A percentile compares a stretch with the other conserved stretches of the same genome.
These are phyloP conservation scores for Patella depressa DNA, from an alignment of 2,888 invertebrate species.

Conservation along the genomic window DNA sequence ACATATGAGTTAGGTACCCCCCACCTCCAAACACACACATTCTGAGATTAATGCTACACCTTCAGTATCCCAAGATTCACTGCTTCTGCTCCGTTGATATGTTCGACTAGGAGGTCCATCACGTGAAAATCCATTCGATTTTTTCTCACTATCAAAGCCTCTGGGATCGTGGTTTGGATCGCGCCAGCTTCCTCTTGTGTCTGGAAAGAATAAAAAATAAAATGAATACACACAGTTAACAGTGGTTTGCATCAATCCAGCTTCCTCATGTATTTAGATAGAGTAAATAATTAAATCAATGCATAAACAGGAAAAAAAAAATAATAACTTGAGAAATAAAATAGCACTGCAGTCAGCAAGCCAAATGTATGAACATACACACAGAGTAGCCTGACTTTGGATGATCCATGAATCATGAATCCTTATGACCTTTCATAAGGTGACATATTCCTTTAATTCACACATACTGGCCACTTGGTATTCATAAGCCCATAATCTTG, in stretches of 20 bases:
- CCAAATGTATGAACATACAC: neutral
- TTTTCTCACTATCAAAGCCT: constrained; percentile 30
- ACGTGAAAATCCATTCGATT: constrained; percentile 21
- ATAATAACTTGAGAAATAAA: neutral
- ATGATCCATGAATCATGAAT: too few relatives aligned
- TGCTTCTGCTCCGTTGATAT: constrained; percentile 52
- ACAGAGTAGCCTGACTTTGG: too few relatives aligned
- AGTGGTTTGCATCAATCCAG: constrained; percentile 27
- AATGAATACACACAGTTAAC: neutral
- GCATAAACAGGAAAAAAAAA: neutral
- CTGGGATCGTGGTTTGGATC: constrained; percentile 22
- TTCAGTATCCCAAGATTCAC: constrained; percentile 62
- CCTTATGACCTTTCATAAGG: too few relatives aligned
- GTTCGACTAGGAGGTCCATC: constrained; percentile 25
- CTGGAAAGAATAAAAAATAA: constrained; percentile 14
- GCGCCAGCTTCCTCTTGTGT: constrained; percentile 27
- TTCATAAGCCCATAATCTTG: too few relatives aligned
- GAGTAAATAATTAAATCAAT: neutral
- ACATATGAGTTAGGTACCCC: too few relatives aligned
- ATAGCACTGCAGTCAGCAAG: neutral
- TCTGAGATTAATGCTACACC: constrained; percentile 29
- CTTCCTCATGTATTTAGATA: constrained; percentile 17
- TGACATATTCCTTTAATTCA: too few relatives aligned
- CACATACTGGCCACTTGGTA: too few relatives aligned
- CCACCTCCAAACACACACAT: too few relatives aligned